Conservation (phyloP, 2,888 invertebrate genomes). For the Acanthoscelides obtectus region DNA sequence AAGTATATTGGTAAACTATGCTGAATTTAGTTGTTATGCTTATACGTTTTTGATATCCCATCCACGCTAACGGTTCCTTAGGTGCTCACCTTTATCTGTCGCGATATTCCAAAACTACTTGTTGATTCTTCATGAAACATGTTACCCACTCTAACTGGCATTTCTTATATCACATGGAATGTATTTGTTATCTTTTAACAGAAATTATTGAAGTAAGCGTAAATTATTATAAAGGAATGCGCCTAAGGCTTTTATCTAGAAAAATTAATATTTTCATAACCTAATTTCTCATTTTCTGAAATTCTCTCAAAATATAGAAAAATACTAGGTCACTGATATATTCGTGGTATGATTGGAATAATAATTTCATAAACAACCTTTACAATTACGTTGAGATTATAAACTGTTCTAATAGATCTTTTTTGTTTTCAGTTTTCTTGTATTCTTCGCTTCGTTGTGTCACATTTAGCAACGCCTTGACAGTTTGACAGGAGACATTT, state of each 20-base stretch:
- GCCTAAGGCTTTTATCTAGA: background rate
- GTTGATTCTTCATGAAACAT: background rate
- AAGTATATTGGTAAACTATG: background rate
- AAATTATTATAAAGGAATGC: background rate
- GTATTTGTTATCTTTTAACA: background rate
- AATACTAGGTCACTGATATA: background rate
- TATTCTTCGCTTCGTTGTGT: too few relatives aligned
- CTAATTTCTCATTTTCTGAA: background rate
- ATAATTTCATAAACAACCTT: background rate
- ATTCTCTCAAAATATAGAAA: background rate
- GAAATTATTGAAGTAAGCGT: background rate
- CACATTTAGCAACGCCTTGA: background rate
- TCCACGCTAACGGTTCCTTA: background rate
- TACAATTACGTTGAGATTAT: background rate
- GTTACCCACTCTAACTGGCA: background rate
- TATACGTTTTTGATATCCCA: too few relatives aligned
- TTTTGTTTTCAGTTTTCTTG: background rate
- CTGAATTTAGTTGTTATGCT: background rate
- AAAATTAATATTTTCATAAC: background rate
- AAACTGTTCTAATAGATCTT: background rate
- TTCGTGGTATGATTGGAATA: background rate
- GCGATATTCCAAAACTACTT: background rate
- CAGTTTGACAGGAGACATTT: background rate
- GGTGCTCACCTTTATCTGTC: background rate
- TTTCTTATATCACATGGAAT: background rate